phyloP scores from a whole-genome alignment of 2,888 invertebrate species.

The Agonopterix alstromeriana region DNA sequence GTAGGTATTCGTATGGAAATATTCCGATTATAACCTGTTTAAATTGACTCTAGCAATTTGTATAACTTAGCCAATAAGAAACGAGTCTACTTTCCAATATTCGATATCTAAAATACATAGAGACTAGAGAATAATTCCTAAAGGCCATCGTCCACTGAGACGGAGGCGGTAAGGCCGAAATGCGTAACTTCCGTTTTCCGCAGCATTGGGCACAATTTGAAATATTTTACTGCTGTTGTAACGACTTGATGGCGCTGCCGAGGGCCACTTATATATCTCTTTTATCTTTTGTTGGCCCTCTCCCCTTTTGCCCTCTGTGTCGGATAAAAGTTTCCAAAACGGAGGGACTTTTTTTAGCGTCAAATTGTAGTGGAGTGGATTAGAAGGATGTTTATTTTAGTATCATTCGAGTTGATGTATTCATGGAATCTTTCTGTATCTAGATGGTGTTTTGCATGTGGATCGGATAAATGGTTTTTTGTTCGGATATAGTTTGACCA shows the following conservation, averaged over 20 bases:
- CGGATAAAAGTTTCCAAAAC: constrained; percentile 45
- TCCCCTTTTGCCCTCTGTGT: constrained; percentile 54
- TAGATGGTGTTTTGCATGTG: no score
- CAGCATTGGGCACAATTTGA: constrained; percentile 76
- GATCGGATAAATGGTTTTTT: background rate
- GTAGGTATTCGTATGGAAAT: no score
- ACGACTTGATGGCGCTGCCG: constrained; percentile 74
- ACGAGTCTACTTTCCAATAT: background rate
- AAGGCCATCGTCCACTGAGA: constrained; percentile 1
- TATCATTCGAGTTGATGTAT: no score
- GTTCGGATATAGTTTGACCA: background rate
- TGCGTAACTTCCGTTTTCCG: constrained; percentile 75
- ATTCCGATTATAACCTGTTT: no score
- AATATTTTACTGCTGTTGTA: constrained; percentile 76
- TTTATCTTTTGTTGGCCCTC: constrained; percentile 70
- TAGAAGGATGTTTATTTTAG: constrained; percentile 17
- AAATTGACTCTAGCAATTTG: no score
- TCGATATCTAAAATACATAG: background rate
- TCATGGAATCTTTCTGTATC: no score
- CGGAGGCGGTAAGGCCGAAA: constrained; percentile 27
- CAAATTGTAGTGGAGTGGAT: constrained; percentile 28
- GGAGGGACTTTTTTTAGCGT: constrained; percentile 51
- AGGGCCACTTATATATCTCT: constrained; percentile 76
- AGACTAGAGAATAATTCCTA: background rate
- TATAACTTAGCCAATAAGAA: no score